Evolutionary conservation across 2,888 invertebrate genomes (phyloP).

Genomic region (Diarsia brunnea): DNA sequence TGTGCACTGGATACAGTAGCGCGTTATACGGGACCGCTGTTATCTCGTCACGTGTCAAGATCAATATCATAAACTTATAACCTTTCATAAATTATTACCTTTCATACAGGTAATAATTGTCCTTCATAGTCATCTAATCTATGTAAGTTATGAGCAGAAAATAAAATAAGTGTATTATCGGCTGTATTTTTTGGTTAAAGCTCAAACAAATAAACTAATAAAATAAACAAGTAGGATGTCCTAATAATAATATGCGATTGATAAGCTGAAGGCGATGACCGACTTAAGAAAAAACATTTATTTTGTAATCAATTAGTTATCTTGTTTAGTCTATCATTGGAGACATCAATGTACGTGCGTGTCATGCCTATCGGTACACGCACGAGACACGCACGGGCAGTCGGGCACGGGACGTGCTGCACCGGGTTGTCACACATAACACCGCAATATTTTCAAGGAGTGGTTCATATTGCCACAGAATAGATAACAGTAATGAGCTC

Average conservation of each 20-base stretch:
- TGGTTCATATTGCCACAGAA: not conserved
- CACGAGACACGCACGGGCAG: not conserved
- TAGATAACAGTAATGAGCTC: slow-evolving; percentile 12
- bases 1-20: not conserved
- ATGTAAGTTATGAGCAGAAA: not conserved
- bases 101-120: slow-evolving; percentile 4
- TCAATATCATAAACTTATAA: slow-evolving; percentile 2
- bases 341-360: not conserved
- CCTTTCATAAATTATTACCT: slow-evolving; percentile 11
- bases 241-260: slow-evolving; percentile 3
- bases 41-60: slow-evolving; percentile 16
- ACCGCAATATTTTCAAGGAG: not conserved
- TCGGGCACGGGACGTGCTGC: not conserved
- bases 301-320: slow-evolving; percentile 38
- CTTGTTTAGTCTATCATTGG: slow-evolving; percentile 41
- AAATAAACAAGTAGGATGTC: slow-evolving; percentile 2
- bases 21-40: not conserved
- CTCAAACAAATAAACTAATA: slow-evolving; percentile 12
- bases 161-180: not conserved
- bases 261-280: slow-evolving; percentile 37
- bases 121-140: slow-evolving; percentile 2
- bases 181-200: not conserved
- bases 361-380: not conserved
- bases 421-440: not conserved
- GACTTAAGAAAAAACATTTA: slow-evolving; percentile 23